Conservation (phyloP, 2,797 vertebrate species). For the Glyptemys insculpta region DNA sequence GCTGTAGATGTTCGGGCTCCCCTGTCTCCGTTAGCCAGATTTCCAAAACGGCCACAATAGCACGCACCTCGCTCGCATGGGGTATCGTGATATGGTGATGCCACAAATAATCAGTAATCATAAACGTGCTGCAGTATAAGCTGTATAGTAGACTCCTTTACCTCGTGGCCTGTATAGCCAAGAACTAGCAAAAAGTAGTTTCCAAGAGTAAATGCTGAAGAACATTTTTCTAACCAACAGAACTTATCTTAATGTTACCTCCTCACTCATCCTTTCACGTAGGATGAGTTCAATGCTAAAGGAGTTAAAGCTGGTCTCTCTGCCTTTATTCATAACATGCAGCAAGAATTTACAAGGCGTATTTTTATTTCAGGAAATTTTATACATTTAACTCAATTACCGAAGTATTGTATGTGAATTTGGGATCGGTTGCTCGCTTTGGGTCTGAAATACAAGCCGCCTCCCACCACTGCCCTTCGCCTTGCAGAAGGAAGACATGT, state of each 20-base stretch:
- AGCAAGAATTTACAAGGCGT: neutral
- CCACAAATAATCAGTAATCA: neutral
- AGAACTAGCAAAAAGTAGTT: neutral
- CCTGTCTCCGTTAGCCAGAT: neutral
- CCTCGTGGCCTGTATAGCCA: neutral
- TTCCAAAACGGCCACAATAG: neutral
- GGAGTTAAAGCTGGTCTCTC: neutral
- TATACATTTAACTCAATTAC: neutral
- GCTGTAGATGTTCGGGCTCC: neutral
- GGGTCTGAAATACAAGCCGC: neutral
- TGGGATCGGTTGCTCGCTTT: neutral
- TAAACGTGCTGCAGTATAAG: neutral
- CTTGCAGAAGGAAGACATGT: neutral
- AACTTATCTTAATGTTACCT: neutral
- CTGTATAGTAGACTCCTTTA: neutral
- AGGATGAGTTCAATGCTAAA: neutral
- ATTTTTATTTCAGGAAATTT: neutral
- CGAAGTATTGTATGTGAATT: neutral
- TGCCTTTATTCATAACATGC: neutral
- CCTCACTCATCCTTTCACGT: neutral
- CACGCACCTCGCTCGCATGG: neutral
- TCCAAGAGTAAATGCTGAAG: neutral
- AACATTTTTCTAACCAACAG: neutral
- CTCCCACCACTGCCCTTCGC: neutral
- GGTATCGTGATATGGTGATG: accelerated